Percentiles rank a stretch among this genome's conserved stretches.
phyloP scores from a whole-genome alignment of 2,797 vertebrate genomes.

The Rallus crepitans region DNA sequence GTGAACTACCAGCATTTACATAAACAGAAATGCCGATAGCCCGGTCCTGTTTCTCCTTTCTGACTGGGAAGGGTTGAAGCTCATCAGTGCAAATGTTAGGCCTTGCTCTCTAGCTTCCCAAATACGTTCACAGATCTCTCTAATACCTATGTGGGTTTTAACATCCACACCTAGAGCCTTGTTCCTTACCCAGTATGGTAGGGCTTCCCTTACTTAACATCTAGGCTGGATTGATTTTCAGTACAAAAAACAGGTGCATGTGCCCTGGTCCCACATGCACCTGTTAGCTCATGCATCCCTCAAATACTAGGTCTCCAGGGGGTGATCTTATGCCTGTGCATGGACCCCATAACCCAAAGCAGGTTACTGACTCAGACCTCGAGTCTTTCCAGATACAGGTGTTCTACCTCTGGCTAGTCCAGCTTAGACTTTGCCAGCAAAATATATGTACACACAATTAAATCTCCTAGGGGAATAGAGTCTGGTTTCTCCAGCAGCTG shows the following conservation, averaged over 20 bases:
- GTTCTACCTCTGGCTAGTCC: not conserved
- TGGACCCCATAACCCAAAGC: not conserved
- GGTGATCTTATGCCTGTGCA: not conserved
- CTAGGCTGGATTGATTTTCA: not conserved
- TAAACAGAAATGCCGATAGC: not conserved
- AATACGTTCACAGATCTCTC: not conserved
- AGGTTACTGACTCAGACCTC: not conserved
- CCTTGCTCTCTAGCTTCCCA: not conserved
- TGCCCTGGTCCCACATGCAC: too few species aligned
- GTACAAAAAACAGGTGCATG: not conserved
- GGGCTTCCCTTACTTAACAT: not conserved
- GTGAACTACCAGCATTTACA: rapidly evolving
- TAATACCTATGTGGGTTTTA: not conserved
- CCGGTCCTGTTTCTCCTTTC: not conserved
- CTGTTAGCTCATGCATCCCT: not conserved
- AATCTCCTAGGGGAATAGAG: not conserved
- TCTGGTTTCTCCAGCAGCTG: not conserved
- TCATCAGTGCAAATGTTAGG: not conserved
- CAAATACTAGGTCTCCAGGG: not conserved
- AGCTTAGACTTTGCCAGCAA: not conserved
- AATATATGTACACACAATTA: not conserved
- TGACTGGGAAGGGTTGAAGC: not conserved
- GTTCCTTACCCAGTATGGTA: not conserved
- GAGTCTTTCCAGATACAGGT: not conserved
- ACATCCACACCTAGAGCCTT: not conserved